phyloP scores from a whole-genome alignment of 2,888 invertebrate genomes.

The Drosophila dives region DNA sequence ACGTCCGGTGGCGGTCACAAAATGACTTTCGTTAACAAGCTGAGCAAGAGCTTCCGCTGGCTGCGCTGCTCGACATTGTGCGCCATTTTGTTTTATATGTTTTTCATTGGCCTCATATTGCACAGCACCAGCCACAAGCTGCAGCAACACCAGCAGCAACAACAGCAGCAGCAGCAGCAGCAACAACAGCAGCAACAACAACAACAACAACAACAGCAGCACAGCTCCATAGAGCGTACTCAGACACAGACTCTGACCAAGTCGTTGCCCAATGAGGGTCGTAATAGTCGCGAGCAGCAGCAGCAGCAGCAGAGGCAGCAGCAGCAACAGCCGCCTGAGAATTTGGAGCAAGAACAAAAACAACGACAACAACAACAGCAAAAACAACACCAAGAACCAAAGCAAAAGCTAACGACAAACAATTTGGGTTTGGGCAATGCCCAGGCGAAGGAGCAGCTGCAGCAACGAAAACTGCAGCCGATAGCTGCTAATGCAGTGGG shows the following conservation, averaged over 20 bases:
- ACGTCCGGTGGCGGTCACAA: constrained; percentile 56
- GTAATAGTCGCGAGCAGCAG: constrained; percentile 50
- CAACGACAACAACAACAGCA: constrained; percentile 27
- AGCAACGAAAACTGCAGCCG: constrained; percentile 53
- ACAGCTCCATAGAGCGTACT: constrained; percentile 34
- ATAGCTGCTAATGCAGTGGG: constrained; percentile 53
- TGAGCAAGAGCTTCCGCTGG: constrained; percentile 82
- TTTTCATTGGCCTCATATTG: constrained; percentile 86
- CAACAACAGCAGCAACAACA: constrained; percentile 41
- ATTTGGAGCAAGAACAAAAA: constrained; percentile 54
- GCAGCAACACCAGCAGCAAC: constrained; percentile 64
- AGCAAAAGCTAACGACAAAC: constrained; percentile 48
- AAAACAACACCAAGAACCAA: constrained; percentile 25
- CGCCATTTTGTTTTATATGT: constrained; percentile 86
- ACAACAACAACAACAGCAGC: constrained; percentile 30
- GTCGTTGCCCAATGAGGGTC: constrained; percentile 46
- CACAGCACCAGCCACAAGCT: constrained; percentile 85
- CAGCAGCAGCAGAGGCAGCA: constrained; percentile 31
- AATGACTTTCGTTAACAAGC: constrained; percentile 83
- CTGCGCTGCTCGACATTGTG: constrained; percentile 86
- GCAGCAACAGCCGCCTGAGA: constrained; percentile 34
- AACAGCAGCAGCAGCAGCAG: constrained; percentile 46
- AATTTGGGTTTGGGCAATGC: constrained; percentile 55
- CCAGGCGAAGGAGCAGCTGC: constrained; percentile 16
- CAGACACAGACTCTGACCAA: constrained; percentile 15